Evolutionary conservation across 2,888 invertebrate species (phyloP).

Genomic region (Platycheirus albimanus): DNA sequence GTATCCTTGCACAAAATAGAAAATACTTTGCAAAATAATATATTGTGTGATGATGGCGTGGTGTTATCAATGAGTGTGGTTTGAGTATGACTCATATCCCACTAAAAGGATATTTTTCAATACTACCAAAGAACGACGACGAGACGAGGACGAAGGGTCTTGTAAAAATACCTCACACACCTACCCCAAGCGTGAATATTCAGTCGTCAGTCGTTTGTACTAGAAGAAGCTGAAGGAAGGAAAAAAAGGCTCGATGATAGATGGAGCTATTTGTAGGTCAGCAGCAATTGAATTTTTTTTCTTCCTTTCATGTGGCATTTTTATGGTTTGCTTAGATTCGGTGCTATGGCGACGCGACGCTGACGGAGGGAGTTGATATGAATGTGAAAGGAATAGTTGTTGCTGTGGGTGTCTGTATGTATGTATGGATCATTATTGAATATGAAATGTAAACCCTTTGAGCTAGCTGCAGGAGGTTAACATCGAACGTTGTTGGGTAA

Average conservation of each 20-base stretch:
- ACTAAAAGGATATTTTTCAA: not conserved
- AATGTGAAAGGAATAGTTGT: not conserved
- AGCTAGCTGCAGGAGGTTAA: slow-evolving; percentile 40
- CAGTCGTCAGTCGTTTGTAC: not conserved
- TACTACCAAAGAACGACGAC: not conserved
- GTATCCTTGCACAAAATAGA: slow-evolving; percentile 37
- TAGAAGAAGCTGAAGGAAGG: not conserved
- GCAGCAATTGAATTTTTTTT: slow-evolving; percentile 62
- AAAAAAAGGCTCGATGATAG: slow-evolving; percentile 45
- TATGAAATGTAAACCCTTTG: slow-evolving; percentile 60
- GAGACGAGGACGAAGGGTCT: not conserved
- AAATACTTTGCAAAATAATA: not conserved
- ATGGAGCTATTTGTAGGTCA: slow-evolving; percentile 71
- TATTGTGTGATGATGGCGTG: not conserved
- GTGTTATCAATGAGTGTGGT: slow-evolving; percentile 20
- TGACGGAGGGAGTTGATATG: no score
- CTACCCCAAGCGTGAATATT: slow-evolving; percentile 56
- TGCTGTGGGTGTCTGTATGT: slow-evolving; percentile 4
- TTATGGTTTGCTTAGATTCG: slow-evolving; percentile 18
- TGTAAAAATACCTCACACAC: slow-evolving; percentile 6
- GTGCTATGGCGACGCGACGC: not conserved
- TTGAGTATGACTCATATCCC: slow-evolving; percentile 57
- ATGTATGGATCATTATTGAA: slow-evolving; percentile 66
- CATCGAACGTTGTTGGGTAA: slow-evolving; percentile 13
- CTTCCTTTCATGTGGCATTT: slow-evolving; percentile 26